Evolutionary conservation across 2,888 invertebrate species (phyloP).

Genomic region (Xiphydria camelus): DNA sequence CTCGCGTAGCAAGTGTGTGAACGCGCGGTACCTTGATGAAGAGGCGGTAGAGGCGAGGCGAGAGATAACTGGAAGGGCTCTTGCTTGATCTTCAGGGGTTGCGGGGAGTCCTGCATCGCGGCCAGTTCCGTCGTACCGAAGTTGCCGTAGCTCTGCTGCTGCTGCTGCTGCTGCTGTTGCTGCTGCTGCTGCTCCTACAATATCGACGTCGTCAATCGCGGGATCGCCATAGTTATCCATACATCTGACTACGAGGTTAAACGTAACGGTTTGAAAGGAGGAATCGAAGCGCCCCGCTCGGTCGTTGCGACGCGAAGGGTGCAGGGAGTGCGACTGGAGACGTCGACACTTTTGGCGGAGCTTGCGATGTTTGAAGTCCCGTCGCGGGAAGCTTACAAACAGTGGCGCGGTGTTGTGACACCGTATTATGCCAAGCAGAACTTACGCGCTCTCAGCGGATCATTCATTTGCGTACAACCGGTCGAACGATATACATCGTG

Average conservation of each 20-base stretch:
- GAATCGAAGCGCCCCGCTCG: no score
- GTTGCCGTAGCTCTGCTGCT: constrained; percentile 45
- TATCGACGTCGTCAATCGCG: no score
- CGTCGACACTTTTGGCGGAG: constrained; percentile 44
- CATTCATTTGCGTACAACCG: constrained; percentile 55
- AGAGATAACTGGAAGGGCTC: constrained; percentile 49
- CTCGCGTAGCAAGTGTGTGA: no score
- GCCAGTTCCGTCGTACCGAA: constrained; percentile 33
- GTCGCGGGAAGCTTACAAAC: constrained; percentile 57
- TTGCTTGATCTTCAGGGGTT: constrained; percentile 51
- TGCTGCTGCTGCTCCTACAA: no score
- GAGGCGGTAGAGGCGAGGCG: constrained; percentile 39
- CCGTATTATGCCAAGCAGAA: constrained; percentile 55
- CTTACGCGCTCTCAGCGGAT: constrained; percentile 53
- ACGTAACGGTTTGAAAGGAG: no score
- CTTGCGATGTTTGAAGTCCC: constrained; percentile 57
- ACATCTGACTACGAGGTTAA: no score
- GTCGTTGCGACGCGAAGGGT: no score
- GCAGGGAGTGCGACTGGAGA: no score
- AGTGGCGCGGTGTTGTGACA: constrained; percentile 56
- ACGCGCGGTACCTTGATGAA: constrained; percentile 53
- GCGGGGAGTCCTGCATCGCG: constrained; percentile 40
- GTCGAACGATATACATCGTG: no score
- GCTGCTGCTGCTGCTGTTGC: no score
- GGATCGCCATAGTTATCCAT: no score